These are phyloP conservation scores for Pantherophis alleghaniensis DNA, from an alignment of 2,797 vertebrate genomes.

Conservation along the genomic window DNA sequence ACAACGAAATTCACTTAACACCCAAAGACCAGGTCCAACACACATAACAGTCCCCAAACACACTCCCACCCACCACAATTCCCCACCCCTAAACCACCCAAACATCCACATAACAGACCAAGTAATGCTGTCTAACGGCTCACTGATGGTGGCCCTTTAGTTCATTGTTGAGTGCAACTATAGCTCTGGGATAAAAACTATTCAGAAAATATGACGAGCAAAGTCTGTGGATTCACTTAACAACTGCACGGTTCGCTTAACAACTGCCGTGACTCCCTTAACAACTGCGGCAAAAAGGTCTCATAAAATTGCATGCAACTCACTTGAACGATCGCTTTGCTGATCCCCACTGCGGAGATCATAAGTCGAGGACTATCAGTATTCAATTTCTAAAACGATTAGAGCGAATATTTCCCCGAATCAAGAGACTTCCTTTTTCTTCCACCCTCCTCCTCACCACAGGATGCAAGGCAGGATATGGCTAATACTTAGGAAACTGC, in stretches of 20 bases:
- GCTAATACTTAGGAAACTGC: not conserved
- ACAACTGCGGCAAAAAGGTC: not conserved
- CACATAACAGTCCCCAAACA: too few species aligned
- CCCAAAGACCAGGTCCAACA: too few species aligned
- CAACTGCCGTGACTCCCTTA: not conserved
- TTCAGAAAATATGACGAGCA: not conserved
- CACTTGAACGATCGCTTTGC: not conserved
- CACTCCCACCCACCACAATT: too few species aligned
- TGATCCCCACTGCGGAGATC: not conserved
- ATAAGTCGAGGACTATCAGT: not conserved
- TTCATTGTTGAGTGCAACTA: too few species aligned
- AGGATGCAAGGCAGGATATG: rapidly evolving
- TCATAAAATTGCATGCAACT: not conserved
- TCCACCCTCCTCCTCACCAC: not conserved
- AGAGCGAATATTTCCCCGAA: not conserved
- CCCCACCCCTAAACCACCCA: too few species aligned
- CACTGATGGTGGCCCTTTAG: too few species aligned
- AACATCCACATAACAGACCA: too few species aligned
- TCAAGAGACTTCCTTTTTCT: not conserved
- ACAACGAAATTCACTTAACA: too few species aligned
- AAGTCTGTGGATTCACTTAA: not conserved
- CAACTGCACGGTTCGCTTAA: not conserved
- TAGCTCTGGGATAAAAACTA: too few species aligned
- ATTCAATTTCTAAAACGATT: not conserved
- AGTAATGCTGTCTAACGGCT: too few species aligned